A percentile compares a stretch with the other conserved stretches of the same genome.
Conservation (phyloP, 35 echinoderm and acorn worm genomes). For the Ophioderma brevispina region DNA sequence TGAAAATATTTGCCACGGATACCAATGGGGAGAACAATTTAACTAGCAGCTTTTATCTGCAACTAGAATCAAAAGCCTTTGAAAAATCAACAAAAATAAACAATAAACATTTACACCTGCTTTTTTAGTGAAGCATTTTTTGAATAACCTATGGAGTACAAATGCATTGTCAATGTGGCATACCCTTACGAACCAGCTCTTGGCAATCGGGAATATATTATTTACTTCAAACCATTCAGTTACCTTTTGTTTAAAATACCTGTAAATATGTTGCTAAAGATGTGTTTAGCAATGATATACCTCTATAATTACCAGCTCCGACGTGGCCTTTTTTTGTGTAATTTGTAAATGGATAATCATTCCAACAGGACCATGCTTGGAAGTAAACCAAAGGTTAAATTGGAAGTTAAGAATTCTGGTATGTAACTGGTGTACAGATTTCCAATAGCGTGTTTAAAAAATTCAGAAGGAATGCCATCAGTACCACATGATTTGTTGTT, state of each 20-base stretch:
- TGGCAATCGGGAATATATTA: background rate
- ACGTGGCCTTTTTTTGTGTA: background rate
- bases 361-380: background rate
- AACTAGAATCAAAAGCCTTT: background rate
- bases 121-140: background rate
- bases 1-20: background rate
- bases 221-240: background rate
- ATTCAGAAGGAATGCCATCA: background rate
- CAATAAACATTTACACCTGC: background rate
- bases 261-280: background rate
- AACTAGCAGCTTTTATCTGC: background rate
- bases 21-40: background rate
- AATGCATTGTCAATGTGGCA: background rate
- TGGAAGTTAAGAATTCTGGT: background rate
- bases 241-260: background rate
- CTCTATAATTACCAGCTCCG: background rate
- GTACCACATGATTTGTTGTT: background rate
- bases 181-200: background rate
- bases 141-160: background rate
- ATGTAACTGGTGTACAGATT: background rate
- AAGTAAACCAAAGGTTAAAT: background rate
- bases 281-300: background rate
- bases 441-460: background rate
- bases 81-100: background rate
- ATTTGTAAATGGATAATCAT: background rate